Evolutionary conservation across 2,888 invertebrate genomes (phyloP).

Genomic region (Hirtodrosophila trivittata): DNA sequence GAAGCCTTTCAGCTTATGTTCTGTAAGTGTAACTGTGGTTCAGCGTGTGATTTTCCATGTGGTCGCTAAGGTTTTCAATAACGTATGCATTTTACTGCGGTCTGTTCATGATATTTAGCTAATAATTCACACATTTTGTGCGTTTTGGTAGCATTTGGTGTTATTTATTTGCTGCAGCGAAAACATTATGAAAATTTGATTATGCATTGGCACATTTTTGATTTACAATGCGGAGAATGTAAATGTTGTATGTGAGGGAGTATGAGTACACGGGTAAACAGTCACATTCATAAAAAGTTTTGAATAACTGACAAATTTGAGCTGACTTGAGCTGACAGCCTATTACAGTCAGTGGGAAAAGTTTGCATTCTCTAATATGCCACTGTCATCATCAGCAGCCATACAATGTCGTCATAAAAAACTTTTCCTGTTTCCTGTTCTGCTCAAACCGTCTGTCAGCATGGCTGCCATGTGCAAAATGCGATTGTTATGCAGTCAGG

Average conservation of each 20-base stretch:
- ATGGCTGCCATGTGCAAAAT: slow-evolving; percentile 28
- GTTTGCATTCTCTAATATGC: slow-evolving; percentile 45
- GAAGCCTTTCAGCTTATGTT: no score
- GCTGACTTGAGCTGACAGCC: slow-evolving; percentile 24
- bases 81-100: slow-evolving; percentile 17
- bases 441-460: slow-evolving; percentile 27
- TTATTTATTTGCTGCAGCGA: slow-evolving; percentile 37
- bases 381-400: slow-evolving; percentile 48
- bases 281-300: slow-evolving; percentile 10
- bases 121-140: slow-evolving; percentile 29
- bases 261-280: neutral
- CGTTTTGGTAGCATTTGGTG: slow-evolving; percentile 16
- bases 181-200: slow-evolving; percentile 47
- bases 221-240: neutral
- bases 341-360: slow-evolving; percentile 50
- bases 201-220: slow-evolving; percentile 12
- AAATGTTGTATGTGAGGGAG: slow-evolving; percentile 22
- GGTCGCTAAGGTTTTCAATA: slow-evolving; percentile 6
- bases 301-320: slow-evolving; percentile 37
- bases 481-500: slow-evolving; percentile 18
- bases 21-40: no score
- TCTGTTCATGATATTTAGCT: slow-evolving; percentile 31
- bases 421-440: slow-evolving; percentile 8
- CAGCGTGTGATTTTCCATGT: neutral
- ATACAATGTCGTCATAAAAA: slow-evolving; percentile 34